Percentiles rank a stretch among this genome's conserved stretches.
phyloP scores from a whole-genome alignment of 1,140 invertebrate genomes.

The Magallana ariakensis region DNA sequence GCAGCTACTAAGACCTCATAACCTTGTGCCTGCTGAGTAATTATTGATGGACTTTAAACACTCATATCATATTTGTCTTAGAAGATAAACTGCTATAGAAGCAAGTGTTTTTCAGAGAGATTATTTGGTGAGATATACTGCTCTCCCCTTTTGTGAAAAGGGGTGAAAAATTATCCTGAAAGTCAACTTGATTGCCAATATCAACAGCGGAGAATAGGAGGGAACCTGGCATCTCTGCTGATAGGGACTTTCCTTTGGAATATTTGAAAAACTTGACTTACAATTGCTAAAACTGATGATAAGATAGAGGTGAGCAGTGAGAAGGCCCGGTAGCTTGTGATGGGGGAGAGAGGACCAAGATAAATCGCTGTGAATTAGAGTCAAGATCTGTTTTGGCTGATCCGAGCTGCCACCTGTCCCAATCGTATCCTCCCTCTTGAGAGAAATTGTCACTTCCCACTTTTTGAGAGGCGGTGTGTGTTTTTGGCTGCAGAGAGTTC shows the following conservation, averaged over 20 bases:
- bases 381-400: slow-evolving; percentile 21
- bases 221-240: slow-evolving; percentile 6
- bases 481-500: background rate
- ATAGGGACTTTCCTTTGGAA: slow-evolving; percentile 29
- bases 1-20: slow-evolving; percentile 28
- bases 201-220: slow-evolving; percentile 21
- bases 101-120: slow-evolving; percentile 20
- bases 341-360: slow-evolving; percentile 2
- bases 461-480: slow-evolving; percentile 16
- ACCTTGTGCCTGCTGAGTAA: slow-evolving; percentile 16
- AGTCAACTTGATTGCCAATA: slow-evolving; percentile 26
- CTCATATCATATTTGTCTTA: slow-evolving; percentile 35
- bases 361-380: slow-evolving; percentile 17
- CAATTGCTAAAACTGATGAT: slow-evolving; percentile 21
- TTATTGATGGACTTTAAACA: slow-evolving; percentile 34
- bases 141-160: slow-evolving; percentile 6
- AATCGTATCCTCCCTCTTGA: slow-evolving; percentile 5
- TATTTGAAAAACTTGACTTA: slow-evolving; percentile 25
- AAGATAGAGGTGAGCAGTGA: slow-evolving; percentile 5
- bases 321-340: background rate
- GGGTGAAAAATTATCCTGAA: slow-evolving; percentile 28
- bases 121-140: slow-evolving; percentile 5
- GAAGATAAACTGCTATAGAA: slow-evolving; percentile 16
- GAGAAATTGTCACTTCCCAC: slow-evolving; percentile 35
- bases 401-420: slow-evolving; percentile 23